Base-by-base conservation (phyloP, 1,140 invertebrate species). In the Drosophila funebris region DNA sequence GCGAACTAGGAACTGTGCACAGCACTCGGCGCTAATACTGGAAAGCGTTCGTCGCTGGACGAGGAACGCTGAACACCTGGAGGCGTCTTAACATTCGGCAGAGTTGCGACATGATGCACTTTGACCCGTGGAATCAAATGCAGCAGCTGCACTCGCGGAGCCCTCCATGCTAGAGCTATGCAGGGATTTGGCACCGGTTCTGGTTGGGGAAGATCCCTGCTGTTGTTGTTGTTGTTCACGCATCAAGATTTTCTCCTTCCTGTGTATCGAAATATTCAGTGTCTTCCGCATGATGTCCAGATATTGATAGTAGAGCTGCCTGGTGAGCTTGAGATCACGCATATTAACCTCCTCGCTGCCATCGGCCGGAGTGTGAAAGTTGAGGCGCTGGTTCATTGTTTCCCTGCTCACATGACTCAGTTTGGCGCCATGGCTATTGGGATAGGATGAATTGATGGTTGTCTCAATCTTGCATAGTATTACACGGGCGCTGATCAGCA, bases 391-490 rank as follows among this genome's bases (percentile, higher is more conserved):
- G 41, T 54, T 56, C 90, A 90, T 90, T 5, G 52, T 54, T n/a
- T 43, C 63, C 3, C 62, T 39, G 20, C 76, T 81, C 6, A 90
- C 46, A 3, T 61, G 66, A 7, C 36, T 74, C 22, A 90, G 46
- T 14, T 87, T 87, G 24, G 74, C 70, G 1, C 67, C 83, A n/a
- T 87, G 71, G 43, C 72, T 88, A 13, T 73, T 58, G 2, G 90
- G 90, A 13, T 81, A 78, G 3, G 81, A 78, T 2, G 72, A 58
- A 8, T 90, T 90, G 64, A 91, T 84, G 50, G 82, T 84, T 1
- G 64, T 72, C 63, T 91, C 90, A 22, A 91, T 68, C 33, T 91
- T 82, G 69, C 90, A 91, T 11, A 91, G 77, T 48, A 87, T 53
- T 4, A 57, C 50, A 1, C 73, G 52, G 0, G 90, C 90, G 46